Percentiles rank a stretch among this genome's conserved stretches.
phyloP scores from a whole-genome alignment of 2,113 vertebrate species.

The Cochlearius cochlearius region DNA sequence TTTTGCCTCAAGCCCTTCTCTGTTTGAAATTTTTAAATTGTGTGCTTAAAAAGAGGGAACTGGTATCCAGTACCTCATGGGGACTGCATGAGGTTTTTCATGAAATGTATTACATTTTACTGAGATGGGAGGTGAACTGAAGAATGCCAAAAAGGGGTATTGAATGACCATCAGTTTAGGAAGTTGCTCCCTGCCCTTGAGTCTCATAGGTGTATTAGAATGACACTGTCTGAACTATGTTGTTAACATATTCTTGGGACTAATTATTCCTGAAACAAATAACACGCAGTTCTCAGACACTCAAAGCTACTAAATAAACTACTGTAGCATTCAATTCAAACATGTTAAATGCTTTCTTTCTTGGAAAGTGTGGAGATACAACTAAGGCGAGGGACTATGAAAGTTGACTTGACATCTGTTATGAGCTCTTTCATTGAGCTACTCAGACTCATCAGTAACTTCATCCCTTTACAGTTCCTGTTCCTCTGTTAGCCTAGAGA shows the following conservation, averaged over 20 bases:
- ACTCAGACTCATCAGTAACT: background rate
- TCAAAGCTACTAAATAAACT: background rate
- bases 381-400: background rate
- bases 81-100: background rate
- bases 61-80: background rate
- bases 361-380: background rate
- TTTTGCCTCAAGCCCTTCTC: constrained; percentile 13
- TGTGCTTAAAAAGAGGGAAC: background rate
- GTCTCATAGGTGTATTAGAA: background rate
- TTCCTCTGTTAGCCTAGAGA: background rate
- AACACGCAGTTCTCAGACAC: background rate
- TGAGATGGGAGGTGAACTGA: background rate
- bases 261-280: background rate
- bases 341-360: background rate
- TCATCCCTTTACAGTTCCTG: background rate
- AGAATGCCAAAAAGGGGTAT: background rate
- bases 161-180: background rate
- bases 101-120: background rate
- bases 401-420: background rate
- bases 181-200: background rate
- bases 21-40: background rate
- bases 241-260: background rate
- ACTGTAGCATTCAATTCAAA: background rate
- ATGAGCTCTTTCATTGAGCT: background rate
- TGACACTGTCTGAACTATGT: background rate